phyloP scores from a whole-genome alignment of 2,888 invertebrate species.

The Melipona beecheii region DNA sequence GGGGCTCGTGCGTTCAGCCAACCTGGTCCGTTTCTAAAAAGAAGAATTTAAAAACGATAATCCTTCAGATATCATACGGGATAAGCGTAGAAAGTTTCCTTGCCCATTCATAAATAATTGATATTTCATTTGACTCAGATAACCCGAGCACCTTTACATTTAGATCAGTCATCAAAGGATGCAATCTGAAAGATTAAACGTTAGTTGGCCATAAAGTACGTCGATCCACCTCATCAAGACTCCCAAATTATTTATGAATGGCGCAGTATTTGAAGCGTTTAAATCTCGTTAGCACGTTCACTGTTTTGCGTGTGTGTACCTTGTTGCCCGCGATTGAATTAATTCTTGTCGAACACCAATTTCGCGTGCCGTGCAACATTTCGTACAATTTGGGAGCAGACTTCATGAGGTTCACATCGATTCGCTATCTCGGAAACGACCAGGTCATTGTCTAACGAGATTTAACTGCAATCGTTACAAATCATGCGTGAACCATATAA shows the following conservation, averaged over 20 bases:
- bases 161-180: background rate
- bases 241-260: conserved; percentile 84
- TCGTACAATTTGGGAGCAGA: conserved; percentile 82
- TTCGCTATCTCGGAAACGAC: conserved; percentile 52
- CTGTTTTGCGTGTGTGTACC: background rate
- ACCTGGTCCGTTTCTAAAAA: conserved; percentile 81
- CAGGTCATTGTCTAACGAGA: conserved; percentile 82
- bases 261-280: conserved; percentile 76
- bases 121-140: background rate
- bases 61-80: conserved; percentile 53
- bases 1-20: conserved; percentile 75
- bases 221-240: conserved; percentile 82
- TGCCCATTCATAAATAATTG: conserved; percentile 80
- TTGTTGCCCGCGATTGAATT: background rate
- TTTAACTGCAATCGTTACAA: conserved; percentile 80
- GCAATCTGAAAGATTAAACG: conserved; percentile 29
- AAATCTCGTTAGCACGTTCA: conserved; percentile 82
- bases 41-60: conserved; percentile 75
- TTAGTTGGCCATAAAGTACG: background rate
- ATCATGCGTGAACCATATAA: conserved; percentile 29
- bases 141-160: background rate
- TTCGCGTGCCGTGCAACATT: conserved; percentile 25
- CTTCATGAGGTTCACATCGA: conserved; percentile 83
- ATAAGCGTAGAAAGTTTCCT: conserved; percentile 19
- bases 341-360: conserved; percentile 6